phyloP scores from a whole-genome alignment of 2,113 vertebrate species.

The Perccottus glenii region DNA sequence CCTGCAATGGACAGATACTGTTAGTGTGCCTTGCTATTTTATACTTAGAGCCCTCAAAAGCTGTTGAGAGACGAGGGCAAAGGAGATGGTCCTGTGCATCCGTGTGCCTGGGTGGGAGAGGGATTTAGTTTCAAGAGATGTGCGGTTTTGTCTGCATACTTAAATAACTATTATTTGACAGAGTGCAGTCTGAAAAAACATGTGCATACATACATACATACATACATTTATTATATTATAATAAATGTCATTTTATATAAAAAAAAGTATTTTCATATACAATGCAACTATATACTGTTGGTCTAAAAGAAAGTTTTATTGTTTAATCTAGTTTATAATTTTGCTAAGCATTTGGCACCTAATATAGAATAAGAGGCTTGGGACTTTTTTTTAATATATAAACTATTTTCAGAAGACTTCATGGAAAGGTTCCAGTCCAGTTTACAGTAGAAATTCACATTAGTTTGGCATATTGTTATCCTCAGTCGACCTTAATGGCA shows the following conservation, averaged over 20 bases:
- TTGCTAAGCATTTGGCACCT: too few species aligned
- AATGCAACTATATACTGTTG: too few species aligned
- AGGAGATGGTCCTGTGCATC: conserved; percentile 80
- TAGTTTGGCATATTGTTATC: conserved; percentile 32
- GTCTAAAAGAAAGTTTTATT: too few species aligned
- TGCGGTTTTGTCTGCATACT: conserved; percentile 57
- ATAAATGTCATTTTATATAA: too few species aligned
- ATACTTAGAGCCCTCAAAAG: conserved; percentile 85
- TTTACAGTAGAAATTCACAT: not conserved
- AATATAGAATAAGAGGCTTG: too few species aligned
- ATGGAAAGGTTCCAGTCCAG: not conserved
- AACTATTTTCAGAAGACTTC: not conserved
- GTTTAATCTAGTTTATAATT: too few species aligned
- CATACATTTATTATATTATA: not conserved
- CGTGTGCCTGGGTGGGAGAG: conserved; percentile 78
- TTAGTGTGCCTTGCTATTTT: conserved; percentile 79
- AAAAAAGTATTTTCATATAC: too few species aligned
- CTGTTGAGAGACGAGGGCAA: conserved; percentile 86
- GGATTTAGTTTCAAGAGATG: conserved; percentile 84
- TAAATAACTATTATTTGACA: conserved; percentile 49
- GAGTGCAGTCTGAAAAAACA: not conserved
- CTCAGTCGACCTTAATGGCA: conserved; percentile 34
- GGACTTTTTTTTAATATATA: too few species aligned
- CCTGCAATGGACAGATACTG: conserved; percentile 84
- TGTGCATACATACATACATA: not conserved